Base-by-base conservation (phyloP, 1,140 invertebrate genomes). In the Heliconius congener region DNA sequence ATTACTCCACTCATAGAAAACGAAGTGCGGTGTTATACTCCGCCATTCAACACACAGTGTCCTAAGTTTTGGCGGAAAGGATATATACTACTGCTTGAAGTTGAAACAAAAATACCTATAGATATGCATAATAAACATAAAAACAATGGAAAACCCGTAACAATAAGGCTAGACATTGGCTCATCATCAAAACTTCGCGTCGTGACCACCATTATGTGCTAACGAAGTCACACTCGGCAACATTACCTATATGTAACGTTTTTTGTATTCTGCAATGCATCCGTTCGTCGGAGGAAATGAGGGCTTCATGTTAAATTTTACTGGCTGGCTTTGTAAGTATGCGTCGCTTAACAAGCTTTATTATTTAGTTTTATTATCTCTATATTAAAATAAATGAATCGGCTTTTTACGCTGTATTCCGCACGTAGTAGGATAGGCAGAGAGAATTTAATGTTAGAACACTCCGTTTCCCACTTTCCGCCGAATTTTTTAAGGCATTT, bases 241-340 rank as follows among this genome's bases (percentile, higher is more conserved):
- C 79, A 81, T 81, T 78, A 46, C 42, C 42, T 46, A 83, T 80
- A 81, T 84, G 76, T 71, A 82, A 80, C 80, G 77, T 86, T 91
- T 89, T 88, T 91, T 86, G 83, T 90, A 88, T 90, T 85, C 85
- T 76, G 80, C 82, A 80, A 75, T 79, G 85, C 83, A 86, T 90
- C 84, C 90, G 91, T 84, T 88, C 81, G 83, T 82, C 79, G 87
- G 88, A 92, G 90, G 90, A 91, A 91, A 91, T 89, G 84, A 86
- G 90, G 87, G 86, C 81, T 84, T 82, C 88, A 87, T 91, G 84
- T 90, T 86, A 88, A 88, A 85, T 80, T 86, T 83, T 86, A 85
- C 86, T 83, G 79, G 84, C 81, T 72, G 74, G 66, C 84, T 91
- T 86, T 87, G 13, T 76, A 73, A 50, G 52, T 79, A 79, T 71